Evolutionary conservation across 1,140 invertebrate genomes (phyloP), one percentile per base, ranked within the genome.

Genomic region (Caenorhabditis inopinata): DNA sequence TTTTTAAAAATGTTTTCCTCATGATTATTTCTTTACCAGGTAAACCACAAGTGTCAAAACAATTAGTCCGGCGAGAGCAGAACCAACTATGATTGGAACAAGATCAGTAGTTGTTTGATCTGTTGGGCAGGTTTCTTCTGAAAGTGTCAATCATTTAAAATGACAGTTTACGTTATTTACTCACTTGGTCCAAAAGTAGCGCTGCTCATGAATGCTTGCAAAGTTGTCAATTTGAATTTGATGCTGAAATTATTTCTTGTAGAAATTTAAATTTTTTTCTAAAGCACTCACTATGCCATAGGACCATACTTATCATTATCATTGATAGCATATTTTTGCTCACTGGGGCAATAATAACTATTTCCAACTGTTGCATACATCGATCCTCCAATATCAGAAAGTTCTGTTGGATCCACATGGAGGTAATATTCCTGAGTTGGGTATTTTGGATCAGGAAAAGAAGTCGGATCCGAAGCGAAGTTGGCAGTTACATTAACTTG

Each of bases 291-390:
- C 58, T 68, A 68, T 18, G 58, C 58, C 58, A 68, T 68, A 6
- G 51, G 51, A 5, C 58, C 58, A 38, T 68, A 68, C 16, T 68
- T 68, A 21, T 68, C 58, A 38, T 68, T 38, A 9, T 68, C 58
- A 21, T 68, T 68, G 32, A 68, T 68, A 11, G 58, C 58, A 68
- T 68, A 68, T 42, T 68, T 68, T 18, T 68, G 58, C 27, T 68
- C 58, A 68, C 58, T 68, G 0, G 58, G 58, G 21, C 58, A 68
- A 38, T 68, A 68, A 14, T 68, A 68, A 5, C 29, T 38, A 27
- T 68, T 35, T 9, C 58, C 58, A 7, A 68, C 25, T 38, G 21
- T 25, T 1, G 58, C 58, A 38, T n/a, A 68, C 3, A 68, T 42
- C 23, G 58, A 68, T 38, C 58, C 58, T 18, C 58, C 32, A 12